Conservation (phyloP, 2,113 vertebrate genomes). For the Upupa epops region DNA sequence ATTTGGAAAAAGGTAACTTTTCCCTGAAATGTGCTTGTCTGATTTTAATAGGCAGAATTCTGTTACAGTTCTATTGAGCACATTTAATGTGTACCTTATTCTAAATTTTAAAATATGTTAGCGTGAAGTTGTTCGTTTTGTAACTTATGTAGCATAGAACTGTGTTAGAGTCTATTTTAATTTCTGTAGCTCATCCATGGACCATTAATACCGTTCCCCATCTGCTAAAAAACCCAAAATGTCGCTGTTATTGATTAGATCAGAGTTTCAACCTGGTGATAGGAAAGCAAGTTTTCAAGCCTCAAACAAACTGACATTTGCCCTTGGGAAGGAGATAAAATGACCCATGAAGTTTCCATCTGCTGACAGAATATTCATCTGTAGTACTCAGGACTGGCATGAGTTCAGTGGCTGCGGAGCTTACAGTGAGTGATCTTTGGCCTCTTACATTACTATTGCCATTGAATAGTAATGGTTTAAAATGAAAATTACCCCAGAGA, state of each 20-base stretch:
- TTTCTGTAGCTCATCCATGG: neutral
- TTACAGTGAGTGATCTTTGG: constrained; percentile 6
- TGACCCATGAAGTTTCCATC: constrained; percentile 41
- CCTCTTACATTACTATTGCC: neutral
- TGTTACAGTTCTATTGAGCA: neutral
- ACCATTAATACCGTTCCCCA: neutral
- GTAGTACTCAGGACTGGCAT: neutral
- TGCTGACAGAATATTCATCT: constrained; percentile 49
- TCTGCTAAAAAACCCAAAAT: constrained; percentile 14
- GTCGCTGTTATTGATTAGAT: constrained; percentile 11
- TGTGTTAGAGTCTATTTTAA: neutral
- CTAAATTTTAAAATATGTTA: neutral
- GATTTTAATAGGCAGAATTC: neutral
- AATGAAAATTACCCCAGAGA: neutral
- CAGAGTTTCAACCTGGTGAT: neutral
- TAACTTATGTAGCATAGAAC: neutral
- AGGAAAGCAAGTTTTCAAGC: constrained; percentile 15
- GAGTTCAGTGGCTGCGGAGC: neutral
- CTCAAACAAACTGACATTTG: constrained; percentile 20
- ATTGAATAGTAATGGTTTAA: neutral
- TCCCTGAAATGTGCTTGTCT: neutral
- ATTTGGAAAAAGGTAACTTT: neutral
- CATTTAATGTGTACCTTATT: neutral
- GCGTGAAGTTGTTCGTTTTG: neutral
- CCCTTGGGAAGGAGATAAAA: constrained; percentile 49